Conservation (phyloP, 2,888 invertebrate genomes). For the Meiosimyza platycephala region DNA sequence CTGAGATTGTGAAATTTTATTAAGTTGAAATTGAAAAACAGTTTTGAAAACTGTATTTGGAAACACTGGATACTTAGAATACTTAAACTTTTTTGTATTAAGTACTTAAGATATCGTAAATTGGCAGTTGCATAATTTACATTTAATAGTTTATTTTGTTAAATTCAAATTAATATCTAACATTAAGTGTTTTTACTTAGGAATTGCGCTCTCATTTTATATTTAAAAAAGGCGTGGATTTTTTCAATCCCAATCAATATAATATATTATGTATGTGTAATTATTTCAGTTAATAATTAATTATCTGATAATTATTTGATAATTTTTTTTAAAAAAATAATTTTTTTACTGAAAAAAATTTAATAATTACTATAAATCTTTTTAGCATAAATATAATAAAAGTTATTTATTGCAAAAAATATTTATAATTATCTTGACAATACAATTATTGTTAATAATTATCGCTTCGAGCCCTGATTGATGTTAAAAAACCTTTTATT, state of each 20-base stretch:
- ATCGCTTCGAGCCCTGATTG: no score
- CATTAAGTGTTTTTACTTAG: not conserved
- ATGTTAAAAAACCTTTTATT: no score
- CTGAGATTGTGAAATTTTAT: not conserved
- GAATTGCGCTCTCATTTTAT: conserved; percentile 4
- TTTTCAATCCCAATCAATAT: no score
- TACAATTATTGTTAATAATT: no score
- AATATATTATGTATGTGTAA: no score
- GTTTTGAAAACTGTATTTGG: not conserved
- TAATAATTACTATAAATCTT: no score
- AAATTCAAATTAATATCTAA: not conserved
- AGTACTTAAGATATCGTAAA: conserved; percentile 22
- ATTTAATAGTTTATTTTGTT: not conserved
- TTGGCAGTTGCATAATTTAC: not conserved
- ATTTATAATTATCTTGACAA: no score
- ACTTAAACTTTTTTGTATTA: not conserved
- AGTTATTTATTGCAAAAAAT: no score
- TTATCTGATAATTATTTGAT: not conserved
- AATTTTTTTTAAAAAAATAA: not conserved
- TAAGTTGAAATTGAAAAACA: not conserved
- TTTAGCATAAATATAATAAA: no score
- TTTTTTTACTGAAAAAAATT: no score
- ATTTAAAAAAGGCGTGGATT: no score
- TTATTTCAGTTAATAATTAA: no score
- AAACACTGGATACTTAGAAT: not conserved